Base-by-base conservation (phyloP, 2,888 invertebrate species). In the Cybosia mesomella region DNA sequence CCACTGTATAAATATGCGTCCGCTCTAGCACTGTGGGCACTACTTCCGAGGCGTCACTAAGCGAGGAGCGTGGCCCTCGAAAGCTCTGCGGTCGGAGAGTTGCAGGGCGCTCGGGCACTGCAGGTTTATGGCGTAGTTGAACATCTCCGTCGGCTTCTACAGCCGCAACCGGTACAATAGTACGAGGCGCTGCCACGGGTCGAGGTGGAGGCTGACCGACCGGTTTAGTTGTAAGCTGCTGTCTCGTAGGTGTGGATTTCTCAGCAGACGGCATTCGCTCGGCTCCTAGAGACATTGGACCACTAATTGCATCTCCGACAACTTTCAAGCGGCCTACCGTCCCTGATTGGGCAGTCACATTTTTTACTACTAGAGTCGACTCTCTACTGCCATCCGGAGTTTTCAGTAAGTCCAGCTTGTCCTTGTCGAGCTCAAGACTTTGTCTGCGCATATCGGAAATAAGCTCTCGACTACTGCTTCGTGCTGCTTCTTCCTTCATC, bases 31-130 rank as follows among this genome's bases (percentile, higher is more conserved):
- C 95, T 21, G 95, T 92, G 34, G 95, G 95, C 67, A 85, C 76
- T n/a, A 76, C 70, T 34, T 85, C 87, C 8, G 82, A 74, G 64
- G 89, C 87, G 39, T 82, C 83, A 22, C 74, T 68, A 81, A 82
- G 74, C 75, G 92, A 91, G 74, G 87, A 89, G 64, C 94, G 89
- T 64, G 91, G 87, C 67, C 88, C 93, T 71, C 95, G 91, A 86
- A 95, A 96, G 86, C 93, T 95, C 67, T 96, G 96, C 77, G 96
- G 95, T 24, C 96, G 95, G 70, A 97, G 92, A 59, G 96, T 96
- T 55, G 97, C 96, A 62, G 98, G 98, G 67, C 98, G 95, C 88
- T 98, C 97, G 63, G 98, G 98, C 77, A 98, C 96, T 64, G 97
- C 97, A 9, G 98, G 98, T 90, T 98, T 98, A 86, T 96, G 93